Evolutionary conservation across 1,140 invertebrate species (phyloP), one percentile per base, ranked within the genome.

Genomic region (Sesamia nonagrioides): DNA sequence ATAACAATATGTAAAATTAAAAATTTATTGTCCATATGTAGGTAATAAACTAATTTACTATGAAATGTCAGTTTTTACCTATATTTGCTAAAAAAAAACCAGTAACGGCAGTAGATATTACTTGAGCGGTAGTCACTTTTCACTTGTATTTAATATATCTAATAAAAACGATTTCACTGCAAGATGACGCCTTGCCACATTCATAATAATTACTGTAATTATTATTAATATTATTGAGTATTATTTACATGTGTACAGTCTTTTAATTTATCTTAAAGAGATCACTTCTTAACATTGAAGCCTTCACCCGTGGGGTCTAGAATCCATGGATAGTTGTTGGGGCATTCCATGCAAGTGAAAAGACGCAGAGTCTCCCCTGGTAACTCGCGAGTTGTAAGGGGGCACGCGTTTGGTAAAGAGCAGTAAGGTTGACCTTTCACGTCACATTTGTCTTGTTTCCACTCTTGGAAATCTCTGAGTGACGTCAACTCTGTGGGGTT

Each of bases 311-410:
- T 99, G 73, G 98, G 98, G 95, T 99, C 98, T 82, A 98, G 96
- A 86, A 99, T 97, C 98, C 98, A 99, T 35, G 98, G 98, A 91
- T 99, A 99, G 93, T 99, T 98, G 86, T 98, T 98, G 56, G 98
- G 98, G 92, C 98, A 99, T 92, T 99, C 98, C 97, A 98, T 98
- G 93, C 98, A 99, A 58, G 98, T 99, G 95, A 99, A 98, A 48
- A 99, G 96, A 89, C 98, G 97, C 21, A 99, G 96, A 37, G 98
- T 99, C 95, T 99, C 98, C 78, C 98, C 98, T 54, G 98, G 98
- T 81, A 99, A 95, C 95, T 99, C 98, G 82, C 98, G 95, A 58
- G 98, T 99, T 6, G 97, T 98, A 81, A 99, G 93, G 0, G 98
- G 97, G 91, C 98, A 99, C 35, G 98, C 97, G 89, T 99, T 99